Evolutionary conservation across 2,888 invertebrate genomes (phyloP), one percentile per base, ranked within the genome.

Genomic region (Thyatira batis): DNA sequence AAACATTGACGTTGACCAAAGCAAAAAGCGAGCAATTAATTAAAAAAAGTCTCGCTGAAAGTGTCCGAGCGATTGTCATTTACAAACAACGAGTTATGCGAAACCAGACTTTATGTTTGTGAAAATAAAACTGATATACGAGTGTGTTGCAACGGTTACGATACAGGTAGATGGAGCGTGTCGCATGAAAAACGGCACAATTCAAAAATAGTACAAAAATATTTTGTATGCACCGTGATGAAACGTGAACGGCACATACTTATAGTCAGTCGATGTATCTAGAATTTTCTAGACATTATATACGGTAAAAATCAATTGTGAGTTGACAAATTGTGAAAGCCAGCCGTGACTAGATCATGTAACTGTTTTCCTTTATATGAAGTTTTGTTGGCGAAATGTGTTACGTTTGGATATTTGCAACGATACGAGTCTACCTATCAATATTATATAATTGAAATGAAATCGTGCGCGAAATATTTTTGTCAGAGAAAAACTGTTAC

Each of bases 11-110:
- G 66, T 61, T 73, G 78, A 74, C 72, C 78, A 73, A 63, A 73
- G 76, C 79, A 84, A 86, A 82, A 82, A 80, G 62, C 80, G 72
- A 66, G 70, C 82, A 86, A 87, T 84, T 87, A 87, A 84, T 85
- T 85, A 73, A 79, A 84, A 84, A 85, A 81, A 83, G 73, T 80
- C 74, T 72, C 73, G 73, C 76, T 80, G 67, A 71, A 73, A 69
- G 64, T 58, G 58, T 58, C 61, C 57, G 54, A 58, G 61, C 59
- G 61, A 61, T 50, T 49, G 20, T 6, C 3, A 48, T 28, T 46
- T 48, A 27, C 48, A 48, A 17, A 20, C 45, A 44, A 4, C 2
- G 13, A 1, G 4, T 9, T 45, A 59, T 53, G 1, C 25, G n/a
- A 74, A 54, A 68, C 49, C 63, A 2, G 20, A 67, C 55, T 50